Base-by-base conservation (phyloP, 2,113 vertebrate species). In the Aegithalos caudatus region DNA sequence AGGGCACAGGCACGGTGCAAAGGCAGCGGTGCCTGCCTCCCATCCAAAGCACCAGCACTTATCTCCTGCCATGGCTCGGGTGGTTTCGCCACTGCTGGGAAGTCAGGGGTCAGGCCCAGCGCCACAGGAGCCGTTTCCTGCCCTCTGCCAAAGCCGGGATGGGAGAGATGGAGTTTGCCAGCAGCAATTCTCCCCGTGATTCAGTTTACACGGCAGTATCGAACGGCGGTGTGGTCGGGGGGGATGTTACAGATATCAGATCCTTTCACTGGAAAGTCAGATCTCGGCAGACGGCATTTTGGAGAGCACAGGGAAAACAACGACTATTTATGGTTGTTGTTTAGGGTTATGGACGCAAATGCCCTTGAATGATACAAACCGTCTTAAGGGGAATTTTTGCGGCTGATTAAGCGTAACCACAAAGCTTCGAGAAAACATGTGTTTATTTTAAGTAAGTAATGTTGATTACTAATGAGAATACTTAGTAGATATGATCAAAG, bases 371-470 rank as follows among this genome's bases (percentile, higher is more conserved):
- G 96, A 94, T 95, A 96, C 93, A 95, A 97, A 89, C 91, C 87
- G 0, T 90, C 94, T 96, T 92, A 91, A 97, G 96, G 94, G 94
- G 95, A 97, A 97, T 97, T 96, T 96, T 96, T 96, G 96, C 33
- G 95, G 96, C 95, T 97, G 95, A 92, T 96, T 87, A 95, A 96
- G 96, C 0, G 45, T 93, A 95, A 97, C 95, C 95, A 85, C 94
- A 97, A 90, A 95, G 94, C 95, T 96, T 96, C 87, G 91, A 97
- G 96, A 97, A 96, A 96, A 96, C 93, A 97, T 96, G 91, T 96
- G 95, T 95, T 96, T 97, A 97, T 97, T 97, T 97, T 96, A 97
- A 97, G 94, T 96, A 97, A 96, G 95, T 95, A 93, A 97, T 96
- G 94, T 95, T 97, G 95, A 96, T 97, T 96, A 96, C 94, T 96